Conservation (phyloP, 2,888 invertebrate species). For the Kryphioiulus occultus region DNA sequence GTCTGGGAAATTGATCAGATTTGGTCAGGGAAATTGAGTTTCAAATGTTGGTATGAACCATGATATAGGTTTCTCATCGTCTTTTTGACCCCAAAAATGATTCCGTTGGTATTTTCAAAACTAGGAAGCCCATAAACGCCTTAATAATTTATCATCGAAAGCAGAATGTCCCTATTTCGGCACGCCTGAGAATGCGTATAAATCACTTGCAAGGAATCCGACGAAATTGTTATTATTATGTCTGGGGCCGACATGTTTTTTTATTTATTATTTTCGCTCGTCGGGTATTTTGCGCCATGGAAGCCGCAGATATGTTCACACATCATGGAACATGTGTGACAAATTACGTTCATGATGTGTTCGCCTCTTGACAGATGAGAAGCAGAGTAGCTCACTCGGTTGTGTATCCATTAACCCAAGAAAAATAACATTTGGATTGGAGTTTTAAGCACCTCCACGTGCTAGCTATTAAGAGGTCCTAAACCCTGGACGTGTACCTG, state of each 20-base stretch:
- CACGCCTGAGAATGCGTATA: neutral
- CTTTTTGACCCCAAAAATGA: neutral
- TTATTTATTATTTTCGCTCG: neutral
- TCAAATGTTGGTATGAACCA: too few relatives aligned
- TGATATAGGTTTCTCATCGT: too few relatives aligned
- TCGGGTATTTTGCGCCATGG: too few relatives aligned
- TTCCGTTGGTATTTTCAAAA: neutral
- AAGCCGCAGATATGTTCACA: neutral
- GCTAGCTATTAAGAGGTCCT: neutral
- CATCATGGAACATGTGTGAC: constrained; percentile 11
- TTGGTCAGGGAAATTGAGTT: too few relatives aligned
- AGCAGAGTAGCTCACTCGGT: neutral
- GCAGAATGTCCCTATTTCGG: neutral
- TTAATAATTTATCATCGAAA: neutral
- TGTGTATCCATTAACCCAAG: neutral
- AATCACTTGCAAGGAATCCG: neutral
- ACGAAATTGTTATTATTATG: constrained; percentile 14
- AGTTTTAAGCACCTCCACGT: neutral
- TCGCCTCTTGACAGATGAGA: neutral
- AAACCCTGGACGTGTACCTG: neutral
- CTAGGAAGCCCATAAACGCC: neutral
- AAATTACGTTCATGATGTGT: constrained; percentile 23
- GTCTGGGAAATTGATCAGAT: too few relatives aligned
- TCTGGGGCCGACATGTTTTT: neutral
- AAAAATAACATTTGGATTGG: neutral